Evolutionary conservation across 2,113 vertebrate species (phyloP).

Genomic region (Pelecanoides urinatrix): DNA sequence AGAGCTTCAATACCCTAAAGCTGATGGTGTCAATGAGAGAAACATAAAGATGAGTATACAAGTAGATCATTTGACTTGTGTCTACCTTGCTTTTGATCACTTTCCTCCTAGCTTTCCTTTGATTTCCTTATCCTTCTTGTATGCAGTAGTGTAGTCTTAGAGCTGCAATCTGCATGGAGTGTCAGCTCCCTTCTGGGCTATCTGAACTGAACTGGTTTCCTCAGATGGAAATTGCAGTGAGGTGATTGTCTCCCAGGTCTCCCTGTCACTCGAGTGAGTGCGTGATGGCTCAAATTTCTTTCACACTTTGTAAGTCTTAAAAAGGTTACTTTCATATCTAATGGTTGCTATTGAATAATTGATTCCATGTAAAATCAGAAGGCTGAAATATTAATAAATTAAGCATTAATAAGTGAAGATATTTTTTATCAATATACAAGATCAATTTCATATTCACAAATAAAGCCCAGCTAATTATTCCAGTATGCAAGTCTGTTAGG

Average conservation of each 20-base stretch:
- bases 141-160: neutral
- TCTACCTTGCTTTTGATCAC: neutral
- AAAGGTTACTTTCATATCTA: neutral
- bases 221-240: neutral
- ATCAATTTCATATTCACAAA: neutral
- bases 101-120: neutral
- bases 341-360: neutral
- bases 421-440: neutral
- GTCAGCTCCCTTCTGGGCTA: neutral
- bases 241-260: neutral
- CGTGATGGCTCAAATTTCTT: neutral
- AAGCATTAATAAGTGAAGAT: neutral
- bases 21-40: neutral
- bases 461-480: neutral
- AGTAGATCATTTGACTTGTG: neutral
- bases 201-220: neutral
- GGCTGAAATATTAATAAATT: neutral
- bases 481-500: neutral
- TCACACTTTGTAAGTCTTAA: neutral
- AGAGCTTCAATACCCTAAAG: neutral
- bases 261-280: neutral
- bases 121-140: neutral
- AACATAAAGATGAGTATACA: neutral
- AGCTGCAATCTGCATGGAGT: neutral
- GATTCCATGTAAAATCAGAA: neutral